Conservation (phyloP, 2,888 invertebrate species). For the Chrysomela aeneicollis region DNA sequence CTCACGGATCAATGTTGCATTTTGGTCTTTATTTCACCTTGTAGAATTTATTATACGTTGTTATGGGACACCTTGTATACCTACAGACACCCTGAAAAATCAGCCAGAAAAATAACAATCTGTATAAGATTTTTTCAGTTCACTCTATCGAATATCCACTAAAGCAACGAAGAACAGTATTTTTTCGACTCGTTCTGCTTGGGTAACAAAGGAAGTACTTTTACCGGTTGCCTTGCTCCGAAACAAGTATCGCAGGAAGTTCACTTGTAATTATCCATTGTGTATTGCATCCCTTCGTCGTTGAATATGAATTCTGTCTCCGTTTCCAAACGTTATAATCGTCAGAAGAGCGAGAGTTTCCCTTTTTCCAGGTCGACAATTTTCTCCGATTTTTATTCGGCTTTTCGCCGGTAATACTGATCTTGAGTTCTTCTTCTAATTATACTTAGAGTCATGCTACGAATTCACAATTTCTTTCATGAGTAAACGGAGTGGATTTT, state of each 20-base stretch:
- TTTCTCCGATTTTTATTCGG: background rate
- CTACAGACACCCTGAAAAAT: too few relatives aligned
- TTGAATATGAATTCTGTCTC: background rate
- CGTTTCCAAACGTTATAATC: background rate
- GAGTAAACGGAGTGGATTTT: too few relatives aligned
- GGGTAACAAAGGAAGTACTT: conserved; percentile 36
- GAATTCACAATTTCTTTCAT: background rate
- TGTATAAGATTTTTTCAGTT: too few relatives aligned
- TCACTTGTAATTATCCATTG: conserved; percentile 27
- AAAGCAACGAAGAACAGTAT: background rate
- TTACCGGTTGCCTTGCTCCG: conserved; percentile 27
- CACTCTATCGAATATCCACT: background rate
- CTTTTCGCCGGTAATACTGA: background rate
- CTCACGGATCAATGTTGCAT: too few relatives aligned
- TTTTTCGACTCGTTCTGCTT: conserved; percentile 28
- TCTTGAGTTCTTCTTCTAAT: background rate
- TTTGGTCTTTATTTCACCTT: too few relatives aligned
- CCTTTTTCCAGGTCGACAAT: background rate
- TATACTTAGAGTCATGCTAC: background rate
- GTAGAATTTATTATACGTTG: too few relatives aligned
- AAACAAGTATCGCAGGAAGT: conserved; percentile 32
- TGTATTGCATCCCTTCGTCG: conserved; percentile 21
- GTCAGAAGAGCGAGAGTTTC: background rate
- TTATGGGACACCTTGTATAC: too few relatives aligned
- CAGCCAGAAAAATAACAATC: too few relatives aligned